phyloP scores from a whole-genome alignment of 2,888 invertebrate genomes.

The Lordiphosa andalusiaca region DNA sequence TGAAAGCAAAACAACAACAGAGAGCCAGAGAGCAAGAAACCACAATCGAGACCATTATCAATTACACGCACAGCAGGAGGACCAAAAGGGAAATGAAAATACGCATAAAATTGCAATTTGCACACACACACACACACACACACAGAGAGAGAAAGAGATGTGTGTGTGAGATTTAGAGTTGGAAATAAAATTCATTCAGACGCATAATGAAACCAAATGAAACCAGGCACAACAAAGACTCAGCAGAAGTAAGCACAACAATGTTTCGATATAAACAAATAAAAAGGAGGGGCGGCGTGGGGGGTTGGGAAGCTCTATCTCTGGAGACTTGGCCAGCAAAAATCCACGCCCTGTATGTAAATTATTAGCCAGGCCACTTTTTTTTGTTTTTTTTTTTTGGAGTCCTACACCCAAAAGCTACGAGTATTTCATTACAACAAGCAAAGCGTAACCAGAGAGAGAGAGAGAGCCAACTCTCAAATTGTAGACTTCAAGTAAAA shows the following conservation, averaged over 20 bases:
- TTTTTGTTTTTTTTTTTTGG: constrained; percentile 55
- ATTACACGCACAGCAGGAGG: constrained; percentile 75
- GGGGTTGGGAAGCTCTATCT: constrained; percentile 13
- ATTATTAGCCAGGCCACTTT: constrained; percentile 75
- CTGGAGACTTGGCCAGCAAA: constrained; percentile 55
- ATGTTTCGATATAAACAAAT: constrained; percentile 72
- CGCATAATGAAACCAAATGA: constrained; percentile 75
- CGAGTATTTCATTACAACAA: constrained; percentile 21
- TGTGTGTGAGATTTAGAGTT: constrained; percentile 31
- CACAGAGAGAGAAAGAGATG: constrained; percentile 6
- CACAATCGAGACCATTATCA: constrained; percentile 77
- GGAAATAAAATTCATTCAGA: constrained; percentile 76
- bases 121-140: constrained; percentile 39
- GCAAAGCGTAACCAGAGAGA: constrained; percentile 45
- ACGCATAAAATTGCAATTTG: constrained; percentile 76
- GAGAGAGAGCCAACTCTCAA: constrained; percentile 21
- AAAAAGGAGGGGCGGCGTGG: not conserved
- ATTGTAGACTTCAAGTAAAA: constrained; percentile 61
- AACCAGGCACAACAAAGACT: constrained; percentile 66
- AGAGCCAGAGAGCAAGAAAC: constrained; percentile 46
- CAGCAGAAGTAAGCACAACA: constrained; percentile 70
- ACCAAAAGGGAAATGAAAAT: constrained; percentile 61
- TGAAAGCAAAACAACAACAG: constrained; percentile 33
- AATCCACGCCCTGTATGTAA: constrained; percentile 77
- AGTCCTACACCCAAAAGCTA: constrained; percentile 49